Percentiles rank a stretch among this genome's conserved stretches.
These are phyloP conservation scores for Scaptomyza tumidula DNA, from an alignment of 2,888 invertebrate species.

Conservation along the genomic window DNA sequence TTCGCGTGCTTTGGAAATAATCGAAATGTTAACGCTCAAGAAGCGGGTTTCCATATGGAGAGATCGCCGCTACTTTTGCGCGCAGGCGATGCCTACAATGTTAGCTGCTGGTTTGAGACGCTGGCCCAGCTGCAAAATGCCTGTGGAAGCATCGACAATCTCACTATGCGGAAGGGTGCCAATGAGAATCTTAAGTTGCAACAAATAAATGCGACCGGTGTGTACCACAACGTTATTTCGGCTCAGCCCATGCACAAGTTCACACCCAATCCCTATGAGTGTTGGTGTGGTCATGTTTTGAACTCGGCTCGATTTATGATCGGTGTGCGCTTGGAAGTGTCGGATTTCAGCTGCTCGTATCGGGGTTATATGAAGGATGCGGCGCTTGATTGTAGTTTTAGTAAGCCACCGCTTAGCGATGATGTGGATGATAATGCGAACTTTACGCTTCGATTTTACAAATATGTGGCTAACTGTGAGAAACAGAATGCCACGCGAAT, in stretches of 20 bases:
- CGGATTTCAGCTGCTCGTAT: constrained; percentile 10
- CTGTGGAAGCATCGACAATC: not conserved
- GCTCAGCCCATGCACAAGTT: not conserved
- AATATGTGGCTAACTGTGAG: too few relatives aligned
- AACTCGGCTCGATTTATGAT: not conserved
- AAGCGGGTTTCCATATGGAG: not conserved
- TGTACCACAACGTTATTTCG: not conserved
- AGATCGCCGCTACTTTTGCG: not conserved
- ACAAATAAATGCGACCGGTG: not conserved
- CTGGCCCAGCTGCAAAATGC: accelerated
- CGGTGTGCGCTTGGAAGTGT: constrained; percentile 5
- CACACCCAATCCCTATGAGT: not conserved
- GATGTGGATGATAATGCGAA: not conserved
- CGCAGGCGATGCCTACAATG: constrained; percentile 28
- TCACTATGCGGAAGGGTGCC: not conserved
- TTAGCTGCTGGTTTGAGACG: constrained; percentile 19
- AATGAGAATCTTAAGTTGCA: not conserved
- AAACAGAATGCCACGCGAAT: not conserved
- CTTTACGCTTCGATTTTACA: too few relatives aligned
- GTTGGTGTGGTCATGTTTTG: not conserved
- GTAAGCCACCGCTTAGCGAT: not conserved
- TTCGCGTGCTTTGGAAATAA: not conserved
- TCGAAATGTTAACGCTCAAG: too few relatives aligned
- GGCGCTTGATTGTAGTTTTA: constrained; percentile 5
- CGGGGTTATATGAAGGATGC: accelerated